Percentiles rank a stretch among this genome's conserved stretches.
Evolutionary conservation across 92 coral and sea anemone genomes (phyloP).

Genomic region (Epizoanthus rinbou): DNA sequence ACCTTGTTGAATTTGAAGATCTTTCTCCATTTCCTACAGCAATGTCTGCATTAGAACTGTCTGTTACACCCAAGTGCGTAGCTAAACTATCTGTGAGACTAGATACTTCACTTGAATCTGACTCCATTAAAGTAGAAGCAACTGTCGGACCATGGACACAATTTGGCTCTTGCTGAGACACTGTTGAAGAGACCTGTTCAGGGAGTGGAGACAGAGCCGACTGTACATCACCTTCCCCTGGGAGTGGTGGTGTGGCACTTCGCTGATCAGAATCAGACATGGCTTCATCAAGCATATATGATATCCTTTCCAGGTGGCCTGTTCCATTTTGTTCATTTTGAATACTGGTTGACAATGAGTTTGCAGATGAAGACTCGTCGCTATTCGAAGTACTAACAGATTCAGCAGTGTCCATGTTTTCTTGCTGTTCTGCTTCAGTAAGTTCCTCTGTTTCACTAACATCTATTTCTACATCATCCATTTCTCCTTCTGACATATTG

Average conservation of each 20-base stretch:
- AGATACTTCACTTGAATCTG: conserved; percentile 1
- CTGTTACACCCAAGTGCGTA: not conserved
- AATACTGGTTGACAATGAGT: conserved; percentile 22
- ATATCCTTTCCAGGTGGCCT: conserved; percentile 8
- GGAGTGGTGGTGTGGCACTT: conserved; percentile 37
- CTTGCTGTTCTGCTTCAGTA: conserved; percentile 56
- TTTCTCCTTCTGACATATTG: conserved; percentile 24
- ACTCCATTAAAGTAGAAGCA: conserved; percentile 32
- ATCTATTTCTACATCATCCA: conserved; percentile 49
- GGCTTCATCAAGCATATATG: conserved; percentile 33
- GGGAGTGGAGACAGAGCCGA: conserved; percentile 38
- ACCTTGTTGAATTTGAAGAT: not conserved
- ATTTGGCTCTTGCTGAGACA: conserved; percentile 25
- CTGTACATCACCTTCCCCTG: conserved; percentile 35
- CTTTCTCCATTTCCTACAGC: not conserved
- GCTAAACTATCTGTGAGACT: not conserved
- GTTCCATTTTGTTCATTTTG: conserved; percentile 12
- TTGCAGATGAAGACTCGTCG: conserved; percentile 43
- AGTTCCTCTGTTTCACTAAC: conserved; percentile 42
- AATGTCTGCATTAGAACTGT: not conserved
- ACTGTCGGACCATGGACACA: conserved; percentile 41
- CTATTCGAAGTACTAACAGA: conserved; percentile 40
- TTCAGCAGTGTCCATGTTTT: conserved; percentile 56
- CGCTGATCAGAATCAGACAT: conserved; percentile 12
- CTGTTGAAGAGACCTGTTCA: conserved; percentile 18